Evolutionary conservation across 2,888 invertebrate species (phyloP).

Genomic region (Gisinianus flammeolus): DNA sequence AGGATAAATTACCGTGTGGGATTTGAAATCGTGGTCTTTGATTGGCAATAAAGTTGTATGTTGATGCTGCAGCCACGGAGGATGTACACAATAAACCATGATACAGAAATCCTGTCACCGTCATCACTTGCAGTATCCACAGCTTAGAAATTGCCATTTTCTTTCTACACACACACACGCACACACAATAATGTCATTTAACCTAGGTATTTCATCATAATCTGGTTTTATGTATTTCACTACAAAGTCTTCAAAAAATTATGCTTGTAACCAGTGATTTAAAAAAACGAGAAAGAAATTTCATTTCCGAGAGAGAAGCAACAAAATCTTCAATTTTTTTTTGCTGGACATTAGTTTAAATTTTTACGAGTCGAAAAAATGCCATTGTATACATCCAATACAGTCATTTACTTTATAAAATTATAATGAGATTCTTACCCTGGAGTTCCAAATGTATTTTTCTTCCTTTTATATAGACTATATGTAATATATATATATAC

Average conservation of each 20-base stretch:
- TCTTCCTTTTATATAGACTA: too few relatives aligned
- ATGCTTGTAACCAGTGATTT: neutral
- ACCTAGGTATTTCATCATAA: neutral
- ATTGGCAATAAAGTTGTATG: conserved; percentile 44
- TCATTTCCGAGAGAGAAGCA: too few relatives aligned
- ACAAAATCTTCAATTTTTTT: too few relatives aligned
- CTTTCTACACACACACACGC: conserved; percentile 2
- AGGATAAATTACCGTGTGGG: conserved; percentile 50
- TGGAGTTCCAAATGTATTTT: too few relatives aligned
- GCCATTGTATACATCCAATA: too few relatives aligned
- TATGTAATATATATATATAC: too few relatives aligned
- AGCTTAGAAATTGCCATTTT: conserved; percentile 7
- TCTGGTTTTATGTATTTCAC: neutral
- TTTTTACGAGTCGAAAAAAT: too few relatives aligned
- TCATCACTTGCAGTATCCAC: conserved; percentile 24
- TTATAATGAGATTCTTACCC: too few relatives aligned
- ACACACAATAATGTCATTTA: neutral
- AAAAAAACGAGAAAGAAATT: neutral
- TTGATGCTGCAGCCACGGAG: conserved; percentile 14
- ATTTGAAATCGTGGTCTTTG: conserved; percentile 55
- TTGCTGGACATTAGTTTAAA: too few relatives aligned
- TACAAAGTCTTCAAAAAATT: neutral
- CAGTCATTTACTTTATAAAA: too few relatives aligned
- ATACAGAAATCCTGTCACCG: conserved; percentile 7
- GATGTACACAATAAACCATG: conserved; percentile 18